Conservation (phyloP, 2,113 vertebrate genomes). For the Zosterops borbonicus region DNA sequence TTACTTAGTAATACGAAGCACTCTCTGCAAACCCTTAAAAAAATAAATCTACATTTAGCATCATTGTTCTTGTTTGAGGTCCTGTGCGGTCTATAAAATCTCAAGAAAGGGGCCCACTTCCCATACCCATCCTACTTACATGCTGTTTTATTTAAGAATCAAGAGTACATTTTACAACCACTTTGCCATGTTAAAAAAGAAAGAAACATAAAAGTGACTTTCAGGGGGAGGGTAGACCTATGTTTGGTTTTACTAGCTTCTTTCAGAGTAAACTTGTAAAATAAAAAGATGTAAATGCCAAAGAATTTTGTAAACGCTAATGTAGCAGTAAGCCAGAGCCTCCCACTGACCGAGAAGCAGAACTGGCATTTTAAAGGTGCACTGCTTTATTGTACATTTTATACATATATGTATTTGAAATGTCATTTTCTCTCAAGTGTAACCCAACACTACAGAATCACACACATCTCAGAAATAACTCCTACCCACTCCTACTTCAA, state of each 20-base stretch:
- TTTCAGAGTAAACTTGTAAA: conserved; percentile 68
- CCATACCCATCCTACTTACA: conserved; percentile 58
- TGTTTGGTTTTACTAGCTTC: conserved; percentile 62
- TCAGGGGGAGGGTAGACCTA: conserved; percentile 32
- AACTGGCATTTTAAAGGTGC: conserved; percentile 26
- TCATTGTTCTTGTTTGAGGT: conserved; percentile 55
- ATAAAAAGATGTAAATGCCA: conserved; percentile 54
- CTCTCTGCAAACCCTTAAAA: background rate
- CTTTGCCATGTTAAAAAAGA: conserved; percentile 68
- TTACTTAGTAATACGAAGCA: background rate
- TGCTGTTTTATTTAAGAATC: conserved; percentile 74
- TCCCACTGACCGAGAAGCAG: conserved; percentile 22
- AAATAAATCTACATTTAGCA: background rate
- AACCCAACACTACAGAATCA: conserved; percentile 7
- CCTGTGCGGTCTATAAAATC: conserved; percentile 70
- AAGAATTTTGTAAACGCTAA: conserved; percentile 61
- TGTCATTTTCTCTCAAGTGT: conserved; percentile 3
- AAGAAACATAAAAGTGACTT: conserved; percentile 64
- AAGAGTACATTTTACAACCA: conserved; percentile 60
- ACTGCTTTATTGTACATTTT: background rate
- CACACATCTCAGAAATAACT: background rate
- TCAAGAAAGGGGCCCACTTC: conserved; percentile 59
- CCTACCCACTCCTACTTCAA: background rate
- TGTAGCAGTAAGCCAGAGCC: conserved; percentile 32
- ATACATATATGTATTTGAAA: background rate